A percentile compares a stretch with the other conserved stretches of the same genome.
phyloP scores from a whole-genome alignment of 1,140 invertebrate genomes.

The Saxidomus purpurata region DNA sequence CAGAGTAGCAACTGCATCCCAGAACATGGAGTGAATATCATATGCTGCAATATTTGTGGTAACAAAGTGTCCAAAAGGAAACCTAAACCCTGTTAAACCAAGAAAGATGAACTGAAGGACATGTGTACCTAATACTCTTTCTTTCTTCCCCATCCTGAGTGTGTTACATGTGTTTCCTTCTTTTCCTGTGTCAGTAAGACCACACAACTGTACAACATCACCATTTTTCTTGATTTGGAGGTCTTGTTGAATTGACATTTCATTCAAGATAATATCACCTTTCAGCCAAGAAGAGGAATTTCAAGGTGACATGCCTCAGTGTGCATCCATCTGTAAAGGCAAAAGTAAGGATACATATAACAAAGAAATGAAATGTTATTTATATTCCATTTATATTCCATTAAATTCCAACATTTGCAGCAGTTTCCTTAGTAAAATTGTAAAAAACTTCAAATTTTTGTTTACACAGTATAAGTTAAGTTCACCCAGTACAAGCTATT shows the following conservation, averaged over 20 bases:
- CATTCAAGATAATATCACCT: constrained; percentile 64
- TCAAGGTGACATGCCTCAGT: constrained; percentile 42
- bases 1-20: constrained; percentile 46
- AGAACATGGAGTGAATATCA: constrained; percentile 60
- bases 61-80: constrained; percentile 67
- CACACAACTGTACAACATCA: constrained; percentile 25
- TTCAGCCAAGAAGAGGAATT: constrained; percentile 19
- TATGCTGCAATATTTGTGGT: constrained; percentile 24
- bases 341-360: neutral
- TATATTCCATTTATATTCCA: no score
- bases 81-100: constrained; percentile 65
- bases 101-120: constrained; percentile 66
- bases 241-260: constrained; percentile 58
- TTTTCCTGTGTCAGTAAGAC: constrained; percentile 32
- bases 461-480: no score
- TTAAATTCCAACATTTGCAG: no score
- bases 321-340: constrained; percentile 39
- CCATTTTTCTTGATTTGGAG: neutral
- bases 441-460: no score
- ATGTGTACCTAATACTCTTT: constrained; percentile 54
- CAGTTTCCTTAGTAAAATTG: no score
- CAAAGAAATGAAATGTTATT: no score
- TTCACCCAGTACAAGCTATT: no score
- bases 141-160: constrained; percentile 10
- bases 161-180: constrained; percentile 41